Conservation (phyloP, 2,888 invertebrate genomes). For the Dryadula phaetusa region DNA sequence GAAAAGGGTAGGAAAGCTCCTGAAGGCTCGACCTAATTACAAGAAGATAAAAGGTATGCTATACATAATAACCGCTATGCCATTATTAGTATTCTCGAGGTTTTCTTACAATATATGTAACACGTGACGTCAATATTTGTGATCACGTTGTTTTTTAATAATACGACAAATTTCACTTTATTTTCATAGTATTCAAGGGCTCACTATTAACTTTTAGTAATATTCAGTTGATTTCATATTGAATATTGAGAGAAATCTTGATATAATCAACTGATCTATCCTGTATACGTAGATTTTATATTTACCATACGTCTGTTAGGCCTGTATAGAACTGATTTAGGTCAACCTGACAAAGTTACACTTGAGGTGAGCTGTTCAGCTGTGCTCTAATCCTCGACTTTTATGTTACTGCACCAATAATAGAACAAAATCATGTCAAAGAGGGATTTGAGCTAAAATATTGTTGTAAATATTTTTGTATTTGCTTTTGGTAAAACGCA, state of each 20-base stretch:
- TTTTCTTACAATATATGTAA: constrained; percentile 4
- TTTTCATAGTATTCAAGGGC: not conserved
- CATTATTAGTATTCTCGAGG: constrained; percentile 9
- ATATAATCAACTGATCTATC: not conserved
- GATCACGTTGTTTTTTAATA: too few relatives aligned
- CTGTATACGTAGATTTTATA: not conserved
- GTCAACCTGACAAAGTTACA: constrained; percentile 14
- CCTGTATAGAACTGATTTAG: constrained; percentile 2
- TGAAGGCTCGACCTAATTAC: constrained; percentile 19
- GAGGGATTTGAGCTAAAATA: not conserved
- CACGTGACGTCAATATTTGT: not conserved
- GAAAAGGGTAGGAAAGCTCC: constrained; percentile 14
- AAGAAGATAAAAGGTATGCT: constrained; percentile 18
- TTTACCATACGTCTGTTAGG: not conserved
- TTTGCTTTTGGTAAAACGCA: too few relatives aligned
- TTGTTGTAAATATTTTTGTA: not conserved
- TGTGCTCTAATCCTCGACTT: constrained; percentile 11
- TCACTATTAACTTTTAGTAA: too few relatives aligned
- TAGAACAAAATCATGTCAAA: not conserved
- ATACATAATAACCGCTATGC: constrained; percentile 17
- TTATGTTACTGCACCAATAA: not conserved
- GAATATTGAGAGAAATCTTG: not conserved
- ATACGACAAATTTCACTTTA: not conserved
- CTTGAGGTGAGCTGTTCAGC: constrained; percentile 7
- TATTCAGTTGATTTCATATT: too few relatives aligned